Conservation (phyloP, 2,797 vertebrate species). For the Pogoniulus pusillus region DNA sequence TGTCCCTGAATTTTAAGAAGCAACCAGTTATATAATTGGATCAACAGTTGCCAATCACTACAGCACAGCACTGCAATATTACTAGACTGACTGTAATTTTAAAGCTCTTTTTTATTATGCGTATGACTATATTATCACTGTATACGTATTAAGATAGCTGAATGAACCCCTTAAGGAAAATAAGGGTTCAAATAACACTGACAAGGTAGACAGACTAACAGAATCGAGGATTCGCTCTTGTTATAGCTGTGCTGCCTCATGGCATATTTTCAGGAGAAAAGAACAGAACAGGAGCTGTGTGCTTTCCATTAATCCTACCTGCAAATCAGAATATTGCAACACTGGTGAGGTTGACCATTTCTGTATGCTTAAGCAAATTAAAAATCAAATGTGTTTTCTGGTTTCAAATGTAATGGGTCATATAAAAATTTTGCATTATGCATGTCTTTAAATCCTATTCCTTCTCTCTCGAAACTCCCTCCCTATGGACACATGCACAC, state of each 20-base stretch:
- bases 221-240: slow-evolving; percentile 71
- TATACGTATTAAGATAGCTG: slow-evolving; percentile 74
- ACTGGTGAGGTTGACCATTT: slow-evolving; percentile 64
- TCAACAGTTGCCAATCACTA: slow-evolving; percentile 61
- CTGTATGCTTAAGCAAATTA: slow-evolving; percentile 72
- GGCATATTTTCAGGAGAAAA: slow-evolving; percentile 53
- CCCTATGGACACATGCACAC: background rate
- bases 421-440: slow-evolving; percentile 39
- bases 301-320: slow-evolving; percentile 57
- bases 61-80: slow-evolving; percentile 33
- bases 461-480: background rate
- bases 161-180: slow-evolving; percentile 77
- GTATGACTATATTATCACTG: slow-evolving; percentile 73
- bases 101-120: slow-evolving; percentile 69
- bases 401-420: slow-evolving; percentile 44
- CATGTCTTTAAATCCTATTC: background rate
- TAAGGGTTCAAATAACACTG: slow-evolving; percentile 73
- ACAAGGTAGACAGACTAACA: slow-evolving; percentile 56
- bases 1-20: slow-evolving; percentile 55
- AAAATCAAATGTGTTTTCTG: slow-evolving; percentile 67
- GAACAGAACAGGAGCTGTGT: slow-evolving; percentile 39
- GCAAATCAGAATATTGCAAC: slow-evolving; percentile 59
- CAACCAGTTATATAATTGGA: slow-evolving; percentile 65
- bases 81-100: slow-evolving; percentile 64
- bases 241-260: slow-evolving; percentile 62